These are phyloP conservation scores for Gila orcuttii DNA, from an alignment of 2,113 vertebrate species.

Conservation along the genomic window DNA sequence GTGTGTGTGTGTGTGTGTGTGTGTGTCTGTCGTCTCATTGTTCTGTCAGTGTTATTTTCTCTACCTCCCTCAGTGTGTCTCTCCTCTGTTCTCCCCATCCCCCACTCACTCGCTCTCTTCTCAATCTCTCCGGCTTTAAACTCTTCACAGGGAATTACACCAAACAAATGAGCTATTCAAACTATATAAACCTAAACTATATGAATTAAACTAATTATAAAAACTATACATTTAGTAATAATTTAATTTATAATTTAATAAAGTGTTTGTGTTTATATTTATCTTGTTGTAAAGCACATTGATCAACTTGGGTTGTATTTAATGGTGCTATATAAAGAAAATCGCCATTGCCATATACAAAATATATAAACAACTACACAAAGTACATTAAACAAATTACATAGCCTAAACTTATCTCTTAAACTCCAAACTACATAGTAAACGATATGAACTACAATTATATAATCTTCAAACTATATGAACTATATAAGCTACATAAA, in stretches of 20 bases:
- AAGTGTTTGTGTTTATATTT: no score
- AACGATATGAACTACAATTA: not conserved
- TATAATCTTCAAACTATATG: not conserved
- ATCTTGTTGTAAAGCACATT: no score
- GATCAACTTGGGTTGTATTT: no score
- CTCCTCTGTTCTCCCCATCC: conserved; percentile 67
- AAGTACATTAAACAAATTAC: not conserved
- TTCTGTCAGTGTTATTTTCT: conserved; percentile 66
- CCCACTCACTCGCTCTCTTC: conserved; percentile 51
- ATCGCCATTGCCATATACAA: no score
- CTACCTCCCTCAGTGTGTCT: conserved; percentile 69
- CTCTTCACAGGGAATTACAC: not conserved
- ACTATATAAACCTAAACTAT: not conserved
- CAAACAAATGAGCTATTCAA: not conserved
- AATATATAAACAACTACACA: not conserved
- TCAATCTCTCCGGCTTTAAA: conserved; percentile 28
- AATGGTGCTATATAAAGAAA: no score
- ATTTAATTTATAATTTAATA: no score
- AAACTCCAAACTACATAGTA: not conserved
- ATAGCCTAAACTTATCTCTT: not conserved
- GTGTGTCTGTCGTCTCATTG: conserved; percentile 61
- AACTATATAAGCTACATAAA: not conserved
- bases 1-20: conserved; percentile 43
- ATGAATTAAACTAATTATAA: not conserved
- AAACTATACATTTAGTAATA: not conserved